Conservation (phyloP, 2,113 vertebrate genomes). For the Stegostoma tigrinum region DNA sequence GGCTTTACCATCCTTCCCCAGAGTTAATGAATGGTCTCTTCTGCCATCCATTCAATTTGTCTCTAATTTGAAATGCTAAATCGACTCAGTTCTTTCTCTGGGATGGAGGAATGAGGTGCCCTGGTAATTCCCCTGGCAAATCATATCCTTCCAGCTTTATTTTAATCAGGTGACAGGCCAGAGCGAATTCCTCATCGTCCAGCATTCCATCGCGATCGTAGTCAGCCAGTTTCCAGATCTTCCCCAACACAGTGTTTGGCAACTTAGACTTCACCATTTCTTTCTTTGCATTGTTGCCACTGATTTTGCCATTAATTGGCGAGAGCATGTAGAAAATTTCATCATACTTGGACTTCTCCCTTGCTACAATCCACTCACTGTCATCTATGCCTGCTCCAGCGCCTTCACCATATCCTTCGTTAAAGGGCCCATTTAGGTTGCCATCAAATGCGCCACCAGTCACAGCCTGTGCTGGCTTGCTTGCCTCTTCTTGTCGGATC, state of each 20-base stretch:
- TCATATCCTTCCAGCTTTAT: slow-evolving; percentile 90
- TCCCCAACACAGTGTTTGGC: slow-evolving; percentile 88
- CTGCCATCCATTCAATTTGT: neutral
- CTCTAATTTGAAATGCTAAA: neutral
- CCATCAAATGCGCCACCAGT: slow-evolving; percentile 89
- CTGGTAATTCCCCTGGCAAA: slow-evolving; percentile 74
- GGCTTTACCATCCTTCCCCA: neutral
- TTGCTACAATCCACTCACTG: slow-evolving; percentile 89
- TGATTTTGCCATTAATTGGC: slow-evolving; percentile 87
- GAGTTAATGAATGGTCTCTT: neutral
- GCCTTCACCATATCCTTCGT: slow-evolving; percentile 87
- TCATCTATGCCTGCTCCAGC: slow-evolving; percentile 80
- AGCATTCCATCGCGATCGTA: slow-evolving; percentile 87
- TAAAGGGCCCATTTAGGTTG: slow-evolving; percentile 82
- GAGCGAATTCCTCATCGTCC: slow-evolving; percentile 90
- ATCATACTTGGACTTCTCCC: slow-evolving; percentile 88
- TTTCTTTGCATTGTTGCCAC: slow-evolving; percentile 86
- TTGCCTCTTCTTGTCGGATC: slow-evolving; percentile 83
- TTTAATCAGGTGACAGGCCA: slow-evolving; percentile 93
- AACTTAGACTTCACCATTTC: slow-evolving; percentile 94
- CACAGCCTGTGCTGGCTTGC: slow-evolving; percentile 69
- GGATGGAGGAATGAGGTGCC: slow-evolving; percentile 78
- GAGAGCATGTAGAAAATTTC: slow-evolving; percentile 94
- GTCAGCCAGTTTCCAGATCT: slow-evolving; percentile 96
- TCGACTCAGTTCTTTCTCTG: slow-evolving; percentile 66